These are phyloP conservation scores for Parthenolecanium corni DNA, from an alignment of 2,888 invertebrate genomes.

Conservation along the genomic window DNA sequence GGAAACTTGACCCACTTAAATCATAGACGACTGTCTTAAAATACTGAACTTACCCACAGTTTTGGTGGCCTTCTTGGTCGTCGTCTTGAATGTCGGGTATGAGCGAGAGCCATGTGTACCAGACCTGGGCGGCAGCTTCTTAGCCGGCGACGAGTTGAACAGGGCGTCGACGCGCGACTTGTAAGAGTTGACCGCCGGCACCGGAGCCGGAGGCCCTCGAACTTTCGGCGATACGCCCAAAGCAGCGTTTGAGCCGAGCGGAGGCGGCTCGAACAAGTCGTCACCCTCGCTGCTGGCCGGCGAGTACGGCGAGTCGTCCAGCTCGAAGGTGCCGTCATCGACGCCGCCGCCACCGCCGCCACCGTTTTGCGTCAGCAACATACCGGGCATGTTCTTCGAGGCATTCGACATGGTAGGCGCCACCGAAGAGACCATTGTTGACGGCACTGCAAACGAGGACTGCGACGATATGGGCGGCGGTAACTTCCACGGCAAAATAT, in stretches of 20 bases:
- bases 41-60: not conserved
- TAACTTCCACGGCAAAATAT: conserved; percentile 21
- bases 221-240: conserved; percentile 33
- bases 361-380: conserved; percentile 27
- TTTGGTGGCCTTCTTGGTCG: not conserved
- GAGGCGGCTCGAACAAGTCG: conserved; percentile 71
- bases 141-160: conserved; percentile 10
- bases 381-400: conserved; percentile 14
- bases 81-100: too few relatives aligned
- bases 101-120: not conserved
- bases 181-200: conserved; percentile 16
- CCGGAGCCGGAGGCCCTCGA: not conserved
- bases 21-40: not conserved
- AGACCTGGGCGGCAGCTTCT: conserved; percentile 2
- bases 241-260: conserved; percentile 14
- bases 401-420: conserved; percentile 25
- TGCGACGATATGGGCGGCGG: conserved; percentile 18
- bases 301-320: conserved; percentile 46
- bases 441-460: conserved; percentile 5
- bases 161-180: conserved; percentile 21
- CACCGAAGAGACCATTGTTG: conserved; percentile 2
- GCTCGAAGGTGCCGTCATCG: conserved; percentile 10
- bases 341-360: too few relatives aligned
- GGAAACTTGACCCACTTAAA: not conserved
- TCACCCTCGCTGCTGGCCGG: conserved; percentile 81